Evolutionary conservation across 2,888 invertebrate species (phyloP), one percentile per base, ranked within the genome.

Genomic region (Phengaris alcon): DNA sequence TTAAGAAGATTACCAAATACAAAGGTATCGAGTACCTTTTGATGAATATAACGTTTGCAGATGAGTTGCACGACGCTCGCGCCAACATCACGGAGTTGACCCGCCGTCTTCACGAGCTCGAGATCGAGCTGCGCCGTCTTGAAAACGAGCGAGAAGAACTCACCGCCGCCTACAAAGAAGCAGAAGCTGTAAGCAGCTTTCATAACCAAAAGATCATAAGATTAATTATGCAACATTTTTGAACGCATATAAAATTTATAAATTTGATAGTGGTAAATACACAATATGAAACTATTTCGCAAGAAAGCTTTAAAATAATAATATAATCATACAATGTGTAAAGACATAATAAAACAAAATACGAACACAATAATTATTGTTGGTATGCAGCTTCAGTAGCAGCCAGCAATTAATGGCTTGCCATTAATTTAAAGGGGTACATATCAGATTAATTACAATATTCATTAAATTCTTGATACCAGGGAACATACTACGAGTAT

Each of bases 101-200:
- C 94, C 97, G 99, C 90, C 97, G 98, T 93, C 96, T 99, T 91
- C 99, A 99, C 94, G 99, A 99, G 94, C 95, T 99, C 94, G 99
- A 99, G 92, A 95, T 98, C 93, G 99, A 97, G 95, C 96, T 97
- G 93, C 98, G 98, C 91, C 97, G 99, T 89, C 95, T 99, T 94
- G 99, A 99, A 95, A 99, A 98, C 93, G 99, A 99, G 95, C 97
- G 99, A 88, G 99, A 99, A 91, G 98, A 99, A 94, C 96, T 99
- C 87, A 98, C 98, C 83, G 97, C 97, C 83, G 99, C 99, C 85
- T 98, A 99, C 95, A 98, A 98, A 93, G 99, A 99, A 95, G 98
- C 99, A 83, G 99, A 99, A 94, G 98, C 98, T 89, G 98, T 99
- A 94, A 96, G 97, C 95, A 79, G 22, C 9, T 59, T 59, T 59